Base-by-base conservation (phyloP, 2,888 invertebrate genomes). In the Sesamia inferens region DNA sequence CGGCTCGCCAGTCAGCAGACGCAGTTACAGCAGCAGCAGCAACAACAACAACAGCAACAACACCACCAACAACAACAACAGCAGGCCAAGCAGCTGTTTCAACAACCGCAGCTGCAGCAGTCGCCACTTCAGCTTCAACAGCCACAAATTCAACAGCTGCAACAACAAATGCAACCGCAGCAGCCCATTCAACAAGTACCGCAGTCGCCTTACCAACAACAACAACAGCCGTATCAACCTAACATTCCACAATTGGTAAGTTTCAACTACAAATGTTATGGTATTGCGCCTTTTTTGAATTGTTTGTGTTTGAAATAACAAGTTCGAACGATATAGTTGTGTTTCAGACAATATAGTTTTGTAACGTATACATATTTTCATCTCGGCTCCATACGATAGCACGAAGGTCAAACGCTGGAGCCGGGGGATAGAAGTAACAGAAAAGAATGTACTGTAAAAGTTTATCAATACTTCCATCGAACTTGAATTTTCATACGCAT, bases 1-100 rank as follows among this genome's bases (percentile, higher is more conserved):
- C 97, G 98, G 88, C 97, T 99, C 85, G 98, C 98, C 78, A 97
- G 97, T 82, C 98, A 99, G 82, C 95, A 95, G 87, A 93, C 88
- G 65, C 96, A 96, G 83, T 83, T 95, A 3, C 31, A 31, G 31
- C 31, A 31, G 3, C 31, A 31, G 67, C 95, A 95, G 76, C 95
- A 96, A 24, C 96, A 96, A 69, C 96, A 96, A 31, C 58, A 59
- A 11, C 70, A 96, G 31, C 96, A 96, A 69, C 96, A 96, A 31
- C 58, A 59, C 11, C 70, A 73, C 39, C 96, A 96, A 68, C 94
- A 96, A 71, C 88, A 90, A 42, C 90, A 92, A 83, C 93, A 87
- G 80, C 93, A 89, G 76, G 42, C 42, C 19, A 44, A 67, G 19
- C 67, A 67, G 42, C 16, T 57, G 58, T 58, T 58, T 19, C 94